Evolutionary conservation across 2,797 vertebrate genomes (phyloP), one percentile per base, ranked within the genome.

Genomic region (Falco novaeseelandiae): DNA sequence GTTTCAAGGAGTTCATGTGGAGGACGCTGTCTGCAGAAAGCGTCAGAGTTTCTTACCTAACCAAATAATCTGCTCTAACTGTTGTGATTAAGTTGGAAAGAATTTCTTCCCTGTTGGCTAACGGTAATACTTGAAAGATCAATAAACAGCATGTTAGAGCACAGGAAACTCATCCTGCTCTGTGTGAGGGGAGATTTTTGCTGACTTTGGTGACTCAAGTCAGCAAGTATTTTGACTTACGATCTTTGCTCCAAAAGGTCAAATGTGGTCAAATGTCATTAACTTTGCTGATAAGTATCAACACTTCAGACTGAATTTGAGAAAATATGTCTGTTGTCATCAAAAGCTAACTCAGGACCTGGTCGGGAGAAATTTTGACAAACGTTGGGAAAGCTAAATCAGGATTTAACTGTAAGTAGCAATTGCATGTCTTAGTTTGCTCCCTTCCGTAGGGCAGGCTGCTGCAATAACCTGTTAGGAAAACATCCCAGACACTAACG

Each of bases 81-180:
- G 98, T 94, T 65, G 97, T 98, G 98, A 98, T 99, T 98, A 98
- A 98, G 98, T 98, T 98, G 98, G 97, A 74, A 70, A 98, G 97
- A 98, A 98, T 98, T 98, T 98, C 97, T 84, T 98, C 97, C 96
- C 98, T 97, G 97, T 98, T 98, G 98, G 96, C 97, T 98, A 97
- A 96, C 77, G 83, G 98, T 89, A 95, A 94, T 74, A 95, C 29
- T 48, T 4, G 21, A 92, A 97, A 95, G 92, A 95, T 80, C 89
- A 96, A 97, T 94, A 95, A 94, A 94, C 87, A 90, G 86, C 14
- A 0, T 63, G 87, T 89, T 69, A 90, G 87, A 95, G 90, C 67
- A 52, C 65, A 81, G 9, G 0, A 44, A 85, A 86, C 70, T 85
- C 94, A 67, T 89, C 90, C n/a, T 65, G 66, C 62, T 49, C 88